These are phyloP conservation scores for Tetropium fuscum DNA, from an alignment of 2,888 invertebrate species.

Conservation along the genomic window DNA sequence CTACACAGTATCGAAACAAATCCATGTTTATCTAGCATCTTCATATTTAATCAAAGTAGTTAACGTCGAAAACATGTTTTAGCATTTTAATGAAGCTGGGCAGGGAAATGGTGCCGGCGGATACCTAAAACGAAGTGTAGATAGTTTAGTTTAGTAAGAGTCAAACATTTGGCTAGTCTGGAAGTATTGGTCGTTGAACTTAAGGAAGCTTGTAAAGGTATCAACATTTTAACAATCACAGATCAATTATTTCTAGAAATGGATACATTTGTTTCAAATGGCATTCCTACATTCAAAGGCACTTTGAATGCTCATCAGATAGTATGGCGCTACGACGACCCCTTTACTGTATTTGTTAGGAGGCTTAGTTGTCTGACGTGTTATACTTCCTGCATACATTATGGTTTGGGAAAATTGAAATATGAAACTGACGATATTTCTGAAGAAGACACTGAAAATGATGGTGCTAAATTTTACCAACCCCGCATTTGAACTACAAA, in stretches of 20 bases:
- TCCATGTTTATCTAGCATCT: no score
- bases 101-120: conserved; percentile 35
- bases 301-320: conserved; percentile 13
- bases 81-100: conserved; percentile 28
- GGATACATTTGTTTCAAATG: background rate
- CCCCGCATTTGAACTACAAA: no score
- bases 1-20: no score
- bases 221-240: conserved; percentile 10
- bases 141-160: conserved; percentile 21
- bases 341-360: no score
- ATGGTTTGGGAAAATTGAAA: no score
- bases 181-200: conserved; percentile 22
- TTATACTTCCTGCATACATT: no score
- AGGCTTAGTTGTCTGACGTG: no score
- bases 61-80: conserved; percentile 14
- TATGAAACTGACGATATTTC: no score
- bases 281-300: conserved; percentile 8
- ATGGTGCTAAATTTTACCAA: no score
- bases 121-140: conserved; percentile 26
- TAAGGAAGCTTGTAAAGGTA: conserved; percentile 17
- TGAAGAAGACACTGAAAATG: no score
- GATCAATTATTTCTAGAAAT: background rate
- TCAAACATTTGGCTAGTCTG: conserved; percentile 15
- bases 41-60: no score
- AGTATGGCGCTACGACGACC: background rate